phyloP scores from a whole-genome alignment of 2,888 invertebrate species.

The Miltochrista miniata region DNA sequence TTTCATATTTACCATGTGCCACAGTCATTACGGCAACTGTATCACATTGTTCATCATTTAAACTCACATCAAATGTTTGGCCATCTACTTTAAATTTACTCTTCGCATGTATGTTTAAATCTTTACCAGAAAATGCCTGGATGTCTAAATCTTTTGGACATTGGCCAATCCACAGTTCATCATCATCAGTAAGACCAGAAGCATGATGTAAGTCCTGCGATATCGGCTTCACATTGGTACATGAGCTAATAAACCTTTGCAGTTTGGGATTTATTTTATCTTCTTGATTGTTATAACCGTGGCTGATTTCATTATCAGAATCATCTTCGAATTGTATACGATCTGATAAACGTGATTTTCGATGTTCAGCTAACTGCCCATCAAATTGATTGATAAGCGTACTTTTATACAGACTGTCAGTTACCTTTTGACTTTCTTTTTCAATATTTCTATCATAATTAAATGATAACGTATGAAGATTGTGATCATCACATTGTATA shows the following conservation, averaged over 20 bases:
- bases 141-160: constrained; percentile 58
- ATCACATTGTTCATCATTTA: constrained; percentile 34
- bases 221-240: constrained; percentile 42
- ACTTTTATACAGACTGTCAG: constrained; percentile 9
- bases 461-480: constrained; percentile 18
- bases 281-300: constrained; percentile 5
- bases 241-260: constrained; percentile 46
- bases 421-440: constrained; percentile 5
- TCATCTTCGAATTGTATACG: constrained; percentile 60
- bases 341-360: constrained; percentile 49
- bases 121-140: constrained; percentile 41
- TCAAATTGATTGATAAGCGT: background rate
- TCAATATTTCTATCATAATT: constrained; percentile 6
- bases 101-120: constrained; percentile 51
- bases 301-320: constrained; percentile 3
- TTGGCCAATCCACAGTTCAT: constrained; percentile 65
- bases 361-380: constrained; percentile 3
- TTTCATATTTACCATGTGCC: constrained; percentile 32
- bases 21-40: constrained; percentile 42
- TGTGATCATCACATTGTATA: constrained; percentile 29
- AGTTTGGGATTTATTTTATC: constrained; percentile 34
- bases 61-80: constrained; percentile 53
- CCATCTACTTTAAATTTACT: constrained; percentile 63
- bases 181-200: constrained; percentile 46
- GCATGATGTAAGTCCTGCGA: constrained; percentile 19